Base-by-base conservation (phyloP, 2,888 invertebrate species). In the Kryphioiulus occultus region DNA sequence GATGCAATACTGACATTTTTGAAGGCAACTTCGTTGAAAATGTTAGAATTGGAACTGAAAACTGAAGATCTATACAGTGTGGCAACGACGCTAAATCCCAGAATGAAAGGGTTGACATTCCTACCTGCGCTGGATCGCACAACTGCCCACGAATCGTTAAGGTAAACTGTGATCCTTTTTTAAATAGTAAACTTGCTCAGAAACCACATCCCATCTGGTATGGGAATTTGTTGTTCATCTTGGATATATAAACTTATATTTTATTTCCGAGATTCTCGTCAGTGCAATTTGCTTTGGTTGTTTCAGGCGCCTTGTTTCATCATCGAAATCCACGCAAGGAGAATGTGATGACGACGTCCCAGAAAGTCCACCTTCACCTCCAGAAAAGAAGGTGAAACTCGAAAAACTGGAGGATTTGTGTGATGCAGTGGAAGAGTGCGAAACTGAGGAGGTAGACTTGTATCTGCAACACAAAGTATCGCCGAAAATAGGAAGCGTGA, bases 81-180 rank as follows among this genome's bases (percentile, higher is more conserved):
- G 30, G 83, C 83, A 19, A 83, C 83, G 12, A 39, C 83, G 10
- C 26, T 83, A 5, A 83, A 83, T 83, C 32, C 83, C n/a, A 30
- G 83, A 83, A 83, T 83, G 83, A 83, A 83, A 30, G 83, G 83
- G 15, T 83, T 83, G 83, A 39, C 35, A 83, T 83, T 83, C 32
- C 32, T 83, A 83, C 83, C 83, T 3, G 15, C n/a, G 35, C 30
- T 7, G 32, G 35, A 83, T 19, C 83, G 83, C 32, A 35, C 32
- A 32, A n/a, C 35, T 15, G 39, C 83, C 39, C 83, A 83, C n/a
- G 83, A 83, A 2, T 35, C 83, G 2, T 26, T 83, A 39, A 83
- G 83, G 83, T 83, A 30, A 30, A n/a, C n/a, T n/a, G n/a, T n/a
- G n/a, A n/a, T n/a, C n/a, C n/a, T n/a, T n/a, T n/a, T n/a, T n/a